These are phyloP conservation scores for Drosophila paranaensis DNA, from an alignment of 2,888 invertebrate genomes.

Conservation along the genomic window DNA sequence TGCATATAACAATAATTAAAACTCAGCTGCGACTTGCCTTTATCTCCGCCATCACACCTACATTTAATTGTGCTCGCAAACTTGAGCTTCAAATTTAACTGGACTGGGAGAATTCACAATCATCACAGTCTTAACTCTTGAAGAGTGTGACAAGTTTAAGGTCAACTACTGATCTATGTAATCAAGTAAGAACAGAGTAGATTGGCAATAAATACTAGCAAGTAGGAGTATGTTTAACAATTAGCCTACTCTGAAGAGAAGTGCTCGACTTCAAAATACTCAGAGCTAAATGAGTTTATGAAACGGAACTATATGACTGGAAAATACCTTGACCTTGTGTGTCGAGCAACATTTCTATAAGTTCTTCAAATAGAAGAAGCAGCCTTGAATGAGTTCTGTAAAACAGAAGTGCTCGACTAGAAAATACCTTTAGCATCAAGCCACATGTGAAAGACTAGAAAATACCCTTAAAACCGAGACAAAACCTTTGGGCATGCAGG, in stretches of 20 bases:
- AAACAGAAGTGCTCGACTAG: neutral
- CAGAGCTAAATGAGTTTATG: neutral
- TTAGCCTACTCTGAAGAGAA: neutral
- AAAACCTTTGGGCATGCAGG: too few relatives aligned
- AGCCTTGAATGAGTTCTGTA: neutral
- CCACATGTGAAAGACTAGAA: too few relatives aligned
- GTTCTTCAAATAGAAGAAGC: too few relatives aligned
- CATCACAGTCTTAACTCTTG: too few relatives aligned
- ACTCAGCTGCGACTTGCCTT: constrained; percentile 22
- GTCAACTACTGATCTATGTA: neutral
- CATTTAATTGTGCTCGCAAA: neutral
- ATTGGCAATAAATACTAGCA: neutral
- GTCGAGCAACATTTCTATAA: too few relatives aligned
- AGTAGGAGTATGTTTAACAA: neutral
- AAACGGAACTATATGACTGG: too few relatives aligned
- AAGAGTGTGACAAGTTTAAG: neutral
- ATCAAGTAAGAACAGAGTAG: neutral
- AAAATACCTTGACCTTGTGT: neutral
- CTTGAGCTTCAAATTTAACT: neutral
- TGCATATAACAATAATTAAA: constrained; percentile 58
- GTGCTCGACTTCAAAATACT: neutral
- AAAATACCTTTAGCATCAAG: neutral
- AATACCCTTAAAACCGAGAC: too few relatives aligned
- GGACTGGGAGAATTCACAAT: too few relatives aligned
- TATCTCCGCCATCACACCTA: constrained; percentile 14